These are phyloP conservation scores for Masticophis lateralis DNA, from an alignment of 2,797 vertebrate species.

Conservation along the genomic window DNA sequence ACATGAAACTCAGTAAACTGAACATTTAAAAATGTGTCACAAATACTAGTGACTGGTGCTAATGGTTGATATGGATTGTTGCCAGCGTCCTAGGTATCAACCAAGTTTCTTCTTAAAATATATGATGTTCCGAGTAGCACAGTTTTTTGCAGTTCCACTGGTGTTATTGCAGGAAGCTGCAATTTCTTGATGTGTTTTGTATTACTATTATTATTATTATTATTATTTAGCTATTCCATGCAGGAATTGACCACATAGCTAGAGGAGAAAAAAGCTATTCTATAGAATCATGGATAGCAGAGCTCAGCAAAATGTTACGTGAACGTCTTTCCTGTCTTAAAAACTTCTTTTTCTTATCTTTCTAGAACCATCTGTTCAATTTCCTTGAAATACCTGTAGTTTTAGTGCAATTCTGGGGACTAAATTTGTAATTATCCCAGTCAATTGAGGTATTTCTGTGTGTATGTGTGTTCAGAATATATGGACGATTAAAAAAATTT, in stretches of 20 bases:
- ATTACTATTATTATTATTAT: too few species aligned
- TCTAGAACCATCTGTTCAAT: background rate
- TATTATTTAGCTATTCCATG: background rate
- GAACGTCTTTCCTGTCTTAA: background rate
- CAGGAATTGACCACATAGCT: background rate
- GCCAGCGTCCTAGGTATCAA: too few species aligned
- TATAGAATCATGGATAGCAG: background rate
- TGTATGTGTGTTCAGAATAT: background rate
- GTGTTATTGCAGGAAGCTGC: too few species aligned
- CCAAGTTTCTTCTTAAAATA: too few species aligned
- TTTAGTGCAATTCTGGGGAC: background rate
- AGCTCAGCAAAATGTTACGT: background rate
- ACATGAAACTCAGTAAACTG: too few species aligned
- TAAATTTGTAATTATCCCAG: background rate
- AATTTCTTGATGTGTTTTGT: too few species aligned
- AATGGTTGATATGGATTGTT: too few species aligned
- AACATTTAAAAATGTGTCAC: too few species aligned
- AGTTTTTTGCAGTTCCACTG: too few species aligned
- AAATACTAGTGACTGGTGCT: too few species aligned
- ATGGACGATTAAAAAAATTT: background rate
- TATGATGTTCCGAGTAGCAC: too few species aligned
- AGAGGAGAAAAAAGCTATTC: background rate
- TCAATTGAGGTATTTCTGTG: background rate
- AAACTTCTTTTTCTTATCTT: background rate
- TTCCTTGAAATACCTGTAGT: background rate